A percentile compares a stretch with the other conserved stretches of the same genome.
Conservation (phyloP, 2,888 invertebrate species). For the Galeruca laticollis region DNA sequence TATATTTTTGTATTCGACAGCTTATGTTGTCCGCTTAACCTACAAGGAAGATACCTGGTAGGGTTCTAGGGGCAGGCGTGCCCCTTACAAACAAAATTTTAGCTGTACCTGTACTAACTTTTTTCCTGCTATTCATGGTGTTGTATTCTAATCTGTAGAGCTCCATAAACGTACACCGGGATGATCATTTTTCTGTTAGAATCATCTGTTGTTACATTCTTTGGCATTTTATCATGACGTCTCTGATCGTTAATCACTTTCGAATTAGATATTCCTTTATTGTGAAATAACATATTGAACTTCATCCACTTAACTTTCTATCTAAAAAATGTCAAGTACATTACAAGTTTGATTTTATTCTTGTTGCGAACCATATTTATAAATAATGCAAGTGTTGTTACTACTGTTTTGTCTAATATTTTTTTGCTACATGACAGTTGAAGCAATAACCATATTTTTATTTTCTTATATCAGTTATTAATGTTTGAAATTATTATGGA, state of each 20-base stretch:
- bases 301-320: conserved; percentile 21
- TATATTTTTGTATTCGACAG: no score
- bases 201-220: no score
- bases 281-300: conserved; percentile 17
- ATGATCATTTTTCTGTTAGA: no score
- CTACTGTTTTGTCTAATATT: background rate
- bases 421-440: background rate
- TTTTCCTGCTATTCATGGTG: no score
- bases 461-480: background rate
- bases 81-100: no score
- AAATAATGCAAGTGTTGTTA: conserved; percentile 2
- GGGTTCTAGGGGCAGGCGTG: no score
- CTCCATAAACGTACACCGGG: no score
- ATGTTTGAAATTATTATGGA: background rate
- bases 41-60: no score
- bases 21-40: no score
- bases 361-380: background rate
- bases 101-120: no score
- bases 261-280: background rate
- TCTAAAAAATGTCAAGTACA: conserved; percentile 9
- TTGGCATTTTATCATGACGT: no score
- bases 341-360: background rate
- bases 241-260: background rate
- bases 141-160: no score
- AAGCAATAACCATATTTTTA: conserved; percentile 2